phyloP scores from a whole-genome alignment of 2,797 vertebrate genomes.

The Acipenser ruthenus region DNA sequence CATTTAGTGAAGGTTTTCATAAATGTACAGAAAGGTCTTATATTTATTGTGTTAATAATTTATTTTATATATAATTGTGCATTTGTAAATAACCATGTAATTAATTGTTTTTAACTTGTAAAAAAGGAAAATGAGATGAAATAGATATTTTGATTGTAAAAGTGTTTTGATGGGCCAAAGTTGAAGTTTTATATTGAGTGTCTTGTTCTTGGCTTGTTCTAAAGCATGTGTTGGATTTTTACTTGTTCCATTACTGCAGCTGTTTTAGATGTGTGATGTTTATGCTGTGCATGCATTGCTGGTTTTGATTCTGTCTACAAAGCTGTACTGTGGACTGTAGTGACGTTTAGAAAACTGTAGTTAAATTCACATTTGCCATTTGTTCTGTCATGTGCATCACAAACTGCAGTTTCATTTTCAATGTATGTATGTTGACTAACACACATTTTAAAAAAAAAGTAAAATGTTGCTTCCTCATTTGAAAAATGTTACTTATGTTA shows the following conservation, averaged over 20 bases:
- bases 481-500: constrained; percentile 52
- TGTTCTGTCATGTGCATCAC: constrained; percentile 51
- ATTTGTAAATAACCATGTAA: constrained; percentile 99
- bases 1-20: constrained; percentile 52
- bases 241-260: constrained; percentile 66
- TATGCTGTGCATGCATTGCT: constrained; percentile 85
- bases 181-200: constrained; percentile 72
- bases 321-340: constrained; percentile 60
- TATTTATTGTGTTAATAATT: constrained; percentile 82
- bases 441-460: constrained; percentile 48
- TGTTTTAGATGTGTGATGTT: constrained; percentile 66
- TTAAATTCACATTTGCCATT: constrained; percentile 56
- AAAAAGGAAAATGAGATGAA: constrained; percentile 66
- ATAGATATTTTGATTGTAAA: constrained; percentile 95
- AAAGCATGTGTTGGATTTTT: constrained; percentile 69
- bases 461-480: too few species aligned
- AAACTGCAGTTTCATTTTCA: constrained; percentile 44
- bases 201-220: constrained; percentile 69
- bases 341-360: constrained; percentile 61
- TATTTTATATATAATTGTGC: constrained; percentile 99
- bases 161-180: constrained; percentile 93
- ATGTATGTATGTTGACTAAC: constrained; percentile 68
- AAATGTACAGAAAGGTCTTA: constrained; percentile 68
- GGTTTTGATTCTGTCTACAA: constrained; percentile 61
- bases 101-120: constrained; percentile 90